Base-by-base conservation (phyloP, 2,797 vertebrate species). In the Acanthurus leucopareius region DNA sequence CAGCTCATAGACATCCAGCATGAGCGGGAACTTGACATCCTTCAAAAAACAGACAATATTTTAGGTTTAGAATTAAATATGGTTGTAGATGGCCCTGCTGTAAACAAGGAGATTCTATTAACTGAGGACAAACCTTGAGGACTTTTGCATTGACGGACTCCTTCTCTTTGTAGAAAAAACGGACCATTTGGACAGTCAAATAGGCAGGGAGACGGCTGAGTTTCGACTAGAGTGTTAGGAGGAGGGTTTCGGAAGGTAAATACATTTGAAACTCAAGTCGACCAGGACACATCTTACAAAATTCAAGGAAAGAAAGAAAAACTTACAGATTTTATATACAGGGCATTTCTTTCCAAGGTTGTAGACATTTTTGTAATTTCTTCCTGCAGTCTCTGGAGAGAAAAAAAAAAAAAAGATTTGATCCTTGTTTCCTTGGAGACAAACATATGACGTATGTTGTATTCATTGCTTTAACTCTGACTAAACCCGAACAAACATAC, bases 81-180 rank as follows among this genome's bases (percentile, higher is more conserved):
- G 5, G 3, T 32, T 13, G 17, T 1, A 53, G 7, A 40, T 25
- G 62, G 4, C 2, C 8, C 8, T 10, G 7, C 22, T 16, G 7
- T 4, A 54, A 20, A 80, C 20, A 0, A 16, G 28, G 13, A 15
- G 22, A 25, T 8, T 6, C 7, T 3, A 25, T 3, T 2, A 5
- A 20, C 5, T 56, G 5, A 17, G 66, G 22, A 89, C 95, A 80
- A 80, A 98, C 98, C 97, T 99, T 99, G 51, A 99, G 97, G 91
- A 99, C 97, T 98, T 99, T 99, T 91, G 98, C 98, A 87, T 99
- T 99, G 89, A 99, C 98, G 40, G 98, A 99, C 91, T 99, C 98
- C 91, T 99, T 99, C 90, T 99, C 98, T 94, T 99, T 99, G 95
- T 99, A 99, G 96, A 97, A 99, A 95, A 99, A 99, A 45, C 98